Base-by-base conservation (phyloP, 1,140 invertebrate genomes). In the Steinernema khuongi region DNA sequence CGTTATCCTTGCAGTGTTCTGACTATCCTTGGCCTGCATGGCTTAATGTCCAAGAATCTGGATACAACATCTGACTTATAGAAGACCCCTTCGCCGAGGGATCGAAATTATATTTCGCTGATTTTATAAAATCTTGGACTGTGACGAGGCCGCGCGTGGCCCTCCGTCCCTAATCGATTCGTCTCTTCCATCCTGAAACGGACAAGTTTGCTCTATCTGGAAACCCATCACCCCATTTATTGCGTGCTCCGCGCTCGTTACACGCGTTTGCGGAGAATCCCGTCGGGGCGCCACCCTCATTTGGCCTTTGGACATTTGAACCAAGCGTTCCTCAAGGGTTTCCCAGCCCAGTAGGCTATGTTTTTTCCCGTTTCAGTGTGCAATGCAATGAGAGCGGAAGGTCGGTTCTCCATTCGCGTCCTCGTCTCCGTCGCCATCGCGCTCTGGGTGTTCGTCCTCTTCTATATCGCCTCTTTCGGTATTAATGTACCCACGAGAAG, bases 381-480 rank as follows among this genome's bases (percentile, higher is more conserved):
- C 50, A 60, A 60, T 60, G 50, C 50, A 60, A 60, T 60, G 50
- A 60, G 50, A 60, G 14, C 50, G 4, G 50, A 60, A 60, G 50
- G 50, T 26, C 50, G 50, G 11, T 60, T 7, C 50, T 60, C 50
- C 50, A 60, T 60, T 26, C 50, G 50, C 14, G 4, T 60, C 26
- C 50, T 60, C 50, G 50, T 60, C 50, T 14, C 50, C 50, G 26
- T 69, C 19, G 71, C 71, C 67, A 66, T 72, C 28, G 44, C 43
- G 14, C 71, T 72, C 71, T 72, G 71, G 71, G 71, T 66, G 11
- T 36, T 72, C 22, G 66, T 72, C 30, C 71, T 72, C 71, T 32
- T 72, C 33, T 72, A 72, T 30, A 44, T 72, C 11, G 71, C 71
- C 19, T 60, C 50, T 18, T 72, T 72, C 33, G 66, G 71, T 17